Evolutionary conservation across 2,113 vertebrate species (phyloP), one percentile per base, ranked within the genome.

Genomic region (Elaphurus davidianus): DNA sequence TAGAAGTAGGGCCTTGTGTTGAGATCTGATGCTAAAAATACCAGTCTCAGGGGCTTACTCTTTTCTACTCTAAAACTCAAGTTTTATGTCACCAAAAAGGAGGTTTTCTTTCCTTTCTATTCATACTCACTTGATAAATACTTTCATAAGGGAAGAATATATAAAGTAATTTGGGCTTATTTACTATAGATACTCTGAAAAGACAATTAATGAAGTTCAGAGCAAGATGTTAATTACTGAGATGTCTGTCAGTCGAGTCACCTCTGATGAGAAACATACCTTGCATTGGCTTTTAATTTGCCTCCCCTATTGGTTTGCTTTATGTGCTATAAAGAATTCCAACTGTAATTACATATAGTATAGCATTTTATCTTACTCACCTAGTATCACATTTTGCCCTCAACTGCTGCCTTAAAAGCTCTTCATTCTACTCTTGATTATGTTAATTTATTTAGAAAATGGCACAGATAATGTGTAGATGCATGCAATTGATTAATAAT

Each of bases 1-100:
- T 86, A 97, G 98, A 98, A 98, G 54, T 96, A 97, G 93, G 96
- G 87, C 91, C 97, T 98, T 90, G 87, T 97, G 94, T 98, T 93
- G 93, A 98, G 94, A 97, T 97, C 47, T 47, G 90, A 94, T 94
- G 93, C 98, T 98, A 97, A 98, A 98, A 98, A 98, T 98, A 98
- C 52, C 57, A 25, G 97, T 96, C 97, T 97, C 97, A 83, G 93
- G 98, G 88, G 17, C 64, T 97, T 97, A 83, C 92, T 98, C 96
- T 96, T 98, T 98, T 98, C 98, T 98, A 97, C 93, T 98, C 98
- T 94, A 96, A 96, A 99, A 97, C 96, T 87, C 92, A 89, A 98
- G 84, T 79, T 92, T 93, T 98, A 2, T 8, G 0, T 87, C 96
- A 97, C 88, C 55, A 86, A 79, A 97, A 62, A 87, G n/a, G 43